Base-by-base conservation (phyloP, 2,888 invertebrate genomes). In the Acanthoscelides obtectus region DNA sequence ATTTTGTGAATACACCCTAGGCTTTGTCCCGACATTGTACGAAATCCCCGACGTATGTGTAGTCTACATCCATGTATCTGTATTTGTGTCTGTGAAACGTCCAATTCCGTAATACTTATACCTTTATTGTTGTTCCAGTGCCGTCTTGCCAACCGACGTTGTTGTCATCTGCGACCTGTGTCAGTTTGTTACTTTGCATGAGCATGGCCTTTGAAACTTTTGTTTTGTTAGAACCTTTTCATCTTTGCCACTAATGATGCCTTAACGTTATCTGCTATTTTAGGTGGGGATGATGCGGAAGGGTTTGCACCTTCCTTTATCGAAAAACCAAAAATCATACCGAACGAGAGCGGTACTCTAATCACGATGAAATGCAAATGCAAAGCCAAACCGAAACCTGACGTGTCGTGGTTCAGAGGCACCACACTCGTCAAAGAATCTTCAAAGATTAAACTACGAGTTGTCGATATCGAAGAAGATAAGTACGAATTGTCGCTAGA, bases 291-390 rank as follows among this genome's bases (percentile, higher is more conserved):
- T 87, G 94, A 94, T 87, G 94, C 94, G 80, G 93, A 93, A 83
- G 97, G 96, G 84, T 95, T 95, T 88, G 95, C 97, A 80, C 99
- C 99, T 78, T 95, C 97, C 75, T 99, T 99, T 88, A 92, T 97
- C 84, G 98, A 98, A 88, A 99, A 99, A 89, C 99, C 99, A 77
- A 93, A 95, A 87, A 99, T 99, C 87, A 97, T 98, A 89, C 99
- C 99, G 84, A 97, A 98, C 88, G 97, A 97, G 86, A 95, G 94
- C 83, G 98, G 98, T 81, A 97, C 98, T 79, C 91, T 98, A 81
- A 97, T 99, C 82, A 94, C 96, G 75, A 97, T 99, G 95, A 95
- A 97, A 87, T 98, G 98, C 88, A 93, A 94, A 84, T 96, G 96
- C 86, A 94, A 94, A 86, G 97, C 98, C 67, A 95, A 95, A 87